Conservation (phyloP, 2,113 vertebrate species). For the Tragelaphus scriptus region DNA sequence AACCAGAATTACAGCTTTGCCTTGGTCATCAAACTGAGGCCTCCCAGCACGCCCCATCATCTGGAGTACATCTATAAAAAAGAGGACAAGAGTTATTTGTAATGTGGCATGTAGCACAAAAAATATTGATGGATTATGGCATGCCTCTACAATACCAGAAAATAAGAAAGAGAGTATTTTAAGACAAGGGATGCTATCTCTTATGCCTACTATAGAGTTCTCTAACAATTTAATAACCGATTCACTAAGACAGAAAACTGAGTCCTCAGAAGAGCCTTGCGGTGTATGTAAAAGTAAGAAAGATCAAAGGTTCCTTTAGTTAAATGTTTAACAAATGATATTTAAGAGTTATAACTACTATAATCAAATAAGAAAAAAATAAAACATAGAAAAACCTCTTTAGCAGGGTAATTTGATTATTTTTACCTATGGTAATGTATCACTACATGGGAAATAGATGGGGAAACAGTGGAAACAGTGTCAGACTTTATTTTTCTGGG, state of each 20-base stretch:
- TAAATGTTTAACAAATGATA: conserved; percentile 13
- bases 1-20: conserved; percentile 98
- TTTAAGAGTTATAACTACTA: background rate
- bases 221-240: background rate
- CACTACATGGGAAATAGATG: too few relatives aligned
- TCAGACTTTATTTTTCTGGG: too few relatives aligned
- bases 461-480: too few relatives aligned
- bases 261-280: background rate
- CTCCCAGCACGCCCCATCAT: conserved; percentile 99
- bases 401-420: background rate
- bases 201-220: background rate
- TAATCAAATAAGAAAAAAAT: background rate
- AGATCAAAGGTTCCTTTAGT: conserved; percentile 22
- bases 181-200: background rate
- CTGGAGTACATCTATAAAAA: conserved; percentile 93
- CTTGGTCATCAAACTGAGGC: conserved; percentile 98
- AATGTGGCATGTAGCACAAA: background rate
- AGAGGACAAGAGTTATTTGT: conserved; percentile 30
- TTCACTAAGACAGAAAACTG: conserved; percentile 10
- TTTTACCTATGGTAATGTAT: background rate
- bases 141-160: conserved; percentile 4
- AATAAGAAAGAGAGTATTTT: background rate
- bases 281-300: background rate
- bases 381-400: conserved; percentile 11
- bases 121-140: background rate